Evolutionary conservation across 2,888 invertebrate genomes (phyloP), one percentile per base, ranked within the genome.

Genomic region (Dolichomitus sp.): DNA sequence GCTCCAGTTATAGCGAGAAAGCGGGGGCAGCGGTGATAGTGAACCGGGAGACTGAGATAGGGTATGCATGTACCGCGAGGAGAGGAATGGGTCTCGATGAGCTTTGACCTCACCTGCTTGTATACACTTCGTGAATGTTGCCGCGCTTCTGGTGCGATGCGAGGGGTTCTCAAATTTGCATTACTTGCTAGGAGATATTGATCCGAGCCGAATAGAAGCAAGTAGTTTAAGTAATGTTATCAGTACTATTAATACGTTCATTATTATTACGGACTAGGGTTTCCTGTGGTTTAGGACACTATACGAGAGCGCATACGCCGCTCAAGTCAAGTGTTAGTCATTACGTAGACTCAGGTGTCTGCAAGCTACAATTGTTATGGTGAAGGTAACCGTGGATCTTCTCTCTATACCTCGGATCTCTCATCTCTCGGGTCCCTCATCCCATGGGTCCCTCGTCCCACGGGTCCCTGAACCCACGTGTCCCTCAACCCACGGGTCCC

Each of bases 61-160:
- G 74, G 59, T 76, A 40, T 76, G 70, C 42, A 66, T 76, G 33
- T 37, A 23, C 30, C 37, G 40, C 33, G 78, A 42, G 37, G 33
- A 68, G 63, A 76, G 75, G 78, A 79, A 79, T 42, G 72, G 66
- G 63, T 72, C 72, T 37, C 69, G 84, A 84, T 82, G 87, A 87
- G 84, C 86, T 85, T 79, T 85, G 85, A 88, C 87, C 87, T 80
- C 83, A 84, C 82, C 86, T 85, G 81, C 81, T 73, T 59, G 72
- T 81, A 37, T 74, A 75, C 73, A 74, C 78, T 75, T 79, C 79
- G 66, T 75, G 84, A 69, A 81, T 84, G 83, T 80, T 80, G 82
- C 79, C 79, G 77, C 83, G 78, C 81, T 81, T 61, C 66, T 50
- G 66, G 52, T 17, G 68, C 69, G 76, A 81, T 50, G 59, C 74